Base-by-base conservation (phyloP, 2,888 invertebrate genomes). In the Penaeus monodon region DNA sequence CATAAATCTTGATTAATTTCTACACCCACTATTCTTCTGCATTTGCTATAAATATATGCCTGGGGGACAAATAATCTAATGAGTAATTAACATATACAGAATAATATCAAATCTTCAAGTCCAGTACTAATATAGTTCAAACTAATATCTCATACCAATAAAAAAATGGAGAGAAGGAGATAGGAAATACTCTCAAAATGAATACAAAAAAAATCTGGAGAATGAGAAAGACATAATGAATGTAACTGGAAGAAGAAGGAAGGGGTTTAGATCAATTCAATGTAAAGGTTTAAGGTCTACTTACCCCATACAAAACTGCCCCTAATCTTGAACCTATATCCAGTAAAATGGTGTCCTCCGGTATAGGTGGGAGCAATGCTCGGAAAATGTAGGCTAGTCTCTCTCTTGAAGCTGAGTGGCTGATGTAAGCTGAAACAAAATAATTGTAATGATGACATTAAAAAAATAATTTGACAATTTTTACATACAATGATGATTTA, bases 301-400 rank as follows among this genome's bases (percentile, higher is more conserved):
- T 91, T 93, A 95, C 95, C 89, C 94, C 95, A 93, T 95, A 96
- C 17, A 96, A 92, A 82, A 95, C 94, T 86, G 94, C 94, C 79
- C 96, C 96, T 81, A 95, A 92, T 91, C 96, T 93, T 27, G 95
- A 96, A 12, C 96, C 96, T 84, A 96, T 93, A 92, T 96, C 96
- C 63, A 96, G 91, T 80, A 96, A 92, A 83, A 93, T 93, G 91
- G 94, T 94, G 38, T 93, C 93, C 88, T 94, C 92, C 63, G 89
- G 89, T 89, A 95, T 93, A 87, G 93, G 93, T 68, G 95, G 95
- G 73, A 96, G 93, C 70, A 95, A 91, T 29, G 93, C 93, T 90
- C 94, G 94, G 91, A 95, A 96, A 82, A 95, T 94, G 91, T 94
- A 95, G 90, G 94, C 93, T 29, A 95, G 92, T 85, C 93, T 93